phyloP scores from a whole-genome alignment of 2,797 vertebrate genomes.

The Echeneis naucrates region DNA sequence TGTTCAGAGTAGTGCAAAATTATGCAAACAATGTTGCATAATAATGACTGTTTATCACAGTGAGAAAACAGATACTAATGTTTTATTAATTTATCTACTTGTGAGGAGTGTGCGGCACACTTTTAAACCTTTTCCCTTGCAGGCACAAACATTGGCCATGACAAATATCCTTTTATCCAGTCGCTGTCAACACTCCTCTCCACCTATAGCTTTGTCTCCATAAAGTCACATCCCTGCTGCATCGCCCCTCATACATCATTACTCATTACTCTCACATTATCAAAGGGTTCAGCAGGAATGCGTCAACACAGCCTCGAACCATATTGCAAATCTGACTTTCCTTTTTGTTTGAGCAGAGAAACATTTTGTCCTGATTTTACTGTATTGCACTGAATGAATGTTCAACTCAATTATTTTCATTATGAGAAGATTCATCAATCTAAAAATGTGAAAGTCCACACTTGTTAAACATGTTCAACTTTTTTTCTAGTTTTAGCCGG shows the following conservation, averaged over 20 bases:
- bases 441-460: too few species aligned
- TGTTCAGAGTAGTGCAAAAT: conserved; percentile 40
- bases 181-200: not conserved
- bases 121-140: conserved; percentile 27
- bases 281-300: conserved; percentile 1
- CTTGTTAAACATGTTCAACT: too few species aligned
- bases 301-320: not conserved
- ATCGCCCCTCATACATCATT: too few species aligned
- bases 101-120: conserved; percentile 11
- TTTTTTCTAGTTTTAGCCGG: too few species aligned
- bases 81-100: conserved; percentile 61
- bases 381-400: not conserved
- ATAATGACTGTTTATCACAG: conserved; percentile 39
- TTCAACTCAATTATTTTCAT: not conserved
- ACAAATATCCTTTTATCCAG: conserved; percentile 19
- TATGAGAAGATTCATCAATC: not conserved
- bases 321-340: not conserved
- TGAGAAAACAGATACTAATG: conserved; percentile 42
- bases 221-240: conserved; percentile 27
- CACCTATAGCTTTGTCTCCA: conserved; percentile 3
- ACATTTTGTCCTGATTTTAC: not conserved
- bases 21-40: conserved; percentile 58
- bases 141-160: conserved; percentile 12
- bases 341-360: not conserved
- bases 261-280: conserved; percentile 34